phyloP scores from a whole-genome alignment of 2,113 vertebrate genomes.

The Rhineura floridana region DNA sequence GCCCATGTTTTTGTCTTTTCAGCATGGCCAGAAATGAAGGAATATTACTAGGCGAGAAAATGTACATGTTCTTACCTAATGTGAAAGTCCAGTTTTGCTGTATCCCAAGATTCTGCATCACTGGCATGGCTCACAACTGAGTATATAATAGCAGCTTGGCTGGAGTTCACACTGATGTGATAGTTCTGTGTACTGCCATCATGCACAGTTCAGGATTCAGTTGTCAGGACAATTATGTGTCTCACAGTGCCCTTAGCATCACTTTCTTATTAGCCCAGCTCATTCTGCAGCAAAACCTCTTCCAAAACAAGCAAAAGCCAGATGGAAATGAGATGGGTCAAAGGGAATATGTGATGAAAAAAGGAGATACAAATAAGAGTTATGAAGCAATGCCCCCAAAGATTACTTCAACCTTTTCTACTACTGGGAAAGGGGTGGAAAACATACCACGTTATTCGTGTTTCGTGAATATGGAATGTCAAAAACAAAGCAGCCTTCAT shows the following conservation, averaged over 20 bases:
- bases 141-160: background rate
- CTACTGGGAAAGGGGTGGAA: background rate
- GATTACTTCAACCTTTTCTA: background rate
- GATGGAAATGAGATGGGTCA: background rate
- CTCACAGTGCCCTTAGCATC: background rate
- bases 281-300: background rate
- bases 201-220: background rate
- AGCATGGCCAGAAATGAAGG: background rate
- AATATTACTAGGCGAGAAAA: background rate
- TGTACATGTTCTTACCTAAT: background rate
- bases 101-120: background rate
- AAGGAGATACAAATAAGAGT: background rate
- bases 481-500: slow-evolving; percentile 40
- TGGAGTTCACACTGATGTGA: background rate
- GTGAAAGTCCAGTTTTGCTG: background rate
- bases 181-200: background rate
- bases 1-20: background rate
- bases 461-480: background rate
- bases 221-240: background rate
- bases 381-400: background rate
- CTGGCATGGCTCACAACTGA: background rate
- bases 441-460: background rate
- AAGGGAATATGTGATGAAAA: slow-evolving; percentile 32
- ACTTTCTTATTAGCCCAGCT: rapidly evolving
- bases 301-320: background rate